Evolutionary conservation across 2,888 invertebrate species (phyloP).

Genomic region (Hymenopus coronatus): DNA sequence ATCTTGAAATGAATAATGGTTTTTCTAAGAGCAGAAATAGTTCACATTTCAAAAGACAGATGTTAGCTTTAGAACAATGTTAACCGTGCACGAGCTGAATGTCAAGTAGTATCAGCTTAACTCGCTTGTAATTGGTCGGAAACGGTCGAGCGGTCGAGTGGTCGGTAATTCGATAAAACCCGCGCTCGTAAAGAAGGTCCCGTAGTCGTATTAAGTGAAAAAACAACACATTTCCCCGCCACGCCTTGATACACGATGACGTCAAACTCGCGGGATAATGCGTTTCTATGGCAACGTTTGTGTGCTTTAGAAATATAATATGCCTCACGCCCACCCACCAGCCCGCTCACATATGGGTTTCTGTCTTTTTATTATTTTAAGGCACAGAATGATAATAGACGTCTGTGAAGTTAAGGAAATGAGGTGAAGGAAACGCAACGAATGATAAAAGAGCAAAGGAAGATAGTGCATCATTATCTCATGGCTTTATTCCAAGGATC

Average conservation of each 20-base stretch:
- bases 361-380: neutral
- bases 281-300: slow-evolving; percentile 8
- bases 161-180: neutral
- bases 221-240: neutral
- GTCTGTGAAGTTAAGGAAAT: neutral
- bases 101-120: neutral
- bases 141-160: neutral
- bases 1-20: too few relatives aligned
- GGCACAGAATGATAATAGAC: neutral
- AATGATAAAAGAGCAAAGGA: neutral
- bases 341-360: neutral
- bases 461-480: neutral
- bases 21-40: neutral
- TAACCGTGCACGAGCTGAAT: neutral
- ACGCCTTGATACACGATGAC: neutral
- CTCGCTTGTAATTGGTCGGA: neutral
- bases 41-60: neutral
- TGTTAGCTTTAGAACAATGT: neutral
- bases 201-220: neutral
- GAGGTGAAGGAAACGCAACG: neutral
- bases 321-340: neutral
- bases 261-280: slow-evolving; percentile 2
- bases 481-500: neutral
- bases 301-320: slow-evolving; percentile 7
- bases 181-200: neutral